Evolutionary conservation across 2,113 vertebrate species (phyloP).

Genomic region (Cyphomyrus discorhynchus): DNA sequence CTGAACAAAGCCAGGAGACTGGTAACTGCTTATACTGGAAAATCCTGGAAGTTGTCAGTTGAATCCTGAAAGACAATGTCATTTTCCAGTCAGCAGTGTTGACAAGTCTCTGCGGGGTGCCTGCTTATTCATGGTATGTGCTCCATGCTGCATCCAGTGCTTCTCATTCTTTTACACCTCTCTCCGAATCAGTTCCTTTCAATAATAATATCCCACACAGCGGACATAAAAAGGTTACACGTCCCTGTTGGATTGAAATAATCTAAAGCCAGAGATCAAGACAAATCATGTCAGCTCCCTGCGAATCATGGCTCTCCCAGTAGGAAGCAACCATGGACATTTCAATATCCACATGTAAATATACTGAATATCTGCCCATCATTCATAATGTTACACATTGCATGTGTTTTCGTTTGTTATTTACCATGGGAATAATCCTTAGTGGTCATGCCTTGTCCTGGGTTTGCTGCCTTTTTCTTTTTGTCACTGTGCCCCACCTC

Average conservation of each 20-base stretch:
- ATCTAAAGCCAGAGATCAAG: not conserved
- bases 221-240: not conserved
- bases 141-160: not conserved
- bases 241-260: not conserved
- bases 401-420: not conserved
- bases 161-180: not conserved
- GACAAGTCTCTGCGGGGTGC: not conserved
- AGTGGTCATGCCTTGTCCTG: not conserved
- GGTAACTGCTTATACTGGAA: not conserved
- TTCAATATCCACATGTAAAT: not conserved
- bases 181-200: not conserved
- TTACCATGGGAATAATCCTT: not conserved
- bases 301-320: not conserved
- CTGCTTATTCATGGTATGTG: not conserved
- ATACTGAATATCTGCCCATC: not conserved
- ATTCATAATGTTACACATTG: not conserved
- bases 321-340: not conserved
- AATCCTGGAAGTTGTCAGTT: not conserved
- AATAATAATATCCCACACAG: not conserved
- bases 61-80: not conserved
- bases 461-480: not conserved
- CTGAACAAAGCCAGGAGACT: not conserved
- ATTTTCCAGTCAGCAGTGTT: not conserved
- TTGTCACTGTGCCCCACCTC: not conserved
- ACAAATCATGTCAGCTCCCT: not conserved